Base-by-base conservation (phyloP, 2,797 vertebrate species). In the Falco naumanni region DNA sequence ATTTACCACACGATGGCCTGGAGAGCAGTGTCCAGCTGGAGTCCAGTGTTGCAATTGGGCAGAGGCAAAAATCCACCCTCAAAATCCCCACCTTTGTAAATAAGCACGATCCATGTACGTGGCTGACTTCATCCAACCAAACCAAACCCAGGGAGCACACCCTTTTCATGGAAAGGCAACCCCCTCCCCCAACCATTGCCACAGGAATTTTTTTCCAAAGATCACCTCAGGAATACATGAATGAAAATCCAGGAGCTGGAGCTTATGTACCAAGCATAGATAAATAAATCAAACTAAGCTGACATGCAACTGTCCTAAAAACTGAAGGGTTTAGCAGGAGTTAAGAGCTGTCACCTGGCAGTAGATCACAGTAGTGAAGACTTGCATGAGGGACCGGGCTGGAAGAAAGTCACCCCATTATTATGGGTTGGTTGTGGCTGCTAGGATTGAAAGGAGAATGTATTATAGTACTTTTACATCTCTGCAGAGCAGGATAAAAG, bases 121-220 rank as follows among this genome's bases (percentile, higher is more conserved):
- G 59, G n/a, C 50, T 64, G 82, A 34, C 20, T 91, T 54, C 3
- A 22, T n/a, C 95, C 96, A 97, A 96, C 97, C 69, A 95, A 87
- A 71, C 33, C 53, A 75, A 87, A 70, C 15, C 51, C 34, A 81
- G 57, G 66, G 26, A 92, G 63, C 89, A 97, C 96, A 88, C 93
- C 96, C 95, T 86, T 93, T 94, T 56, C 65, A 69, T 3, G n/a
- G 71, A 90, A 94, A 69, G 33, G 45, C 53, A 88, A 77, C 34
- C 3, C 20, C 9, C 24, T 6, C 6, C 20, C 14, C 16, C 43
- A 68, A 10, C 50, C n/a, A 13, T n/a, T 69, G 37, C 48, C 31
- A 53, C 31, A 53, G 57, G 28, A 71, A 2, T 61, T 71, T 78
- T 78, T 59, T 50, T 7, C 41, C 17, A 18, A 77, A 76, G 31